Evolutionary conservation across 2,797 vertebrate genomes (phyloP).

Genomic region (Rhincodon typus): DNA sequence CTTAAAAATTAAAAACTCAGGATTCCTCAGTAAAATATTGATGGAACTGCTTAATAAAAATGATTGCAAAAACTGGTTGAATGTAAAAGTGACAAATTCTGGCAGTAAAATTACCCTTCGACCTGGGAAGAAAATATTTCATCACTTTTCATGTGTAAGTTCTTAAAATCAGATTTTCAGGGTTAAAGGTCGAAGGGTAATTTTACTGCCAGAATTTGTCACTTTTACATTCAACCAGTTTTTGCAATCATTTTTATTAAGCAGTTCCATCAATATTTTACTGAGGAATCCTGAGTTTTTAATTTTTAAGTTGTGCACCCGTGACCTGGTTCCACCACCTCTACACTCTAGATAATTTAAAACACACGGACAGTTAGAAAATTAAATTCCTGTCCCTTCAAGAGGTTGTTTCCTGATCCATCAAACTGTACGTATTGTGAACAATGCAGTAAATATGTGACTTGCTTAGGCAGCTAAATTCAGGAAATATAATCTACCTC

Average conservation of each 20-base stretch:
- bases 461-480: not conserved
- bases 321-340: not conserved
- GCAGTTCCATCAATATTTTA: not conserved
- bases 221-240: not conserved
- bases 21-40: not conserved
- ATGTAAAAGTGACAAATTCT: not conserved
- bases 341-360: not conserved
- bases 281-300: not conserved
- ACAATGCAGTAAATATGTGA: slow-evolving; percentile 7
- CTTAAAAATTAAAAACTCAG: not conserved
- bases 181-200: not conserved
- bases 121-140: not conserved
- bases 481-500: slow-evolving; percentile 1
- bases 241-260: not conserved
- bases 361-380: not conserved
- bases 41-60: not conserved
- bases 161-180: not conserved
- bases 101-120: not conserved
- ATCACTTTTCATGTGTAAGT: not conserved
- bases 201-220: not conserved
- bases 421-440: not conserved
- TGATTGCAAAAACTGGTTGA: not conserved
- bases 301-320: not conserved
- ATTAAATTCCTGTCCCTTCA: not conserved
- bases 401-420: not conserved